These are phyloP conservation scores for Hylaeus volcanicus DNA, from an alignment of 1,140 invertebrate genomes.

Conservation along the genomic window DNA sequence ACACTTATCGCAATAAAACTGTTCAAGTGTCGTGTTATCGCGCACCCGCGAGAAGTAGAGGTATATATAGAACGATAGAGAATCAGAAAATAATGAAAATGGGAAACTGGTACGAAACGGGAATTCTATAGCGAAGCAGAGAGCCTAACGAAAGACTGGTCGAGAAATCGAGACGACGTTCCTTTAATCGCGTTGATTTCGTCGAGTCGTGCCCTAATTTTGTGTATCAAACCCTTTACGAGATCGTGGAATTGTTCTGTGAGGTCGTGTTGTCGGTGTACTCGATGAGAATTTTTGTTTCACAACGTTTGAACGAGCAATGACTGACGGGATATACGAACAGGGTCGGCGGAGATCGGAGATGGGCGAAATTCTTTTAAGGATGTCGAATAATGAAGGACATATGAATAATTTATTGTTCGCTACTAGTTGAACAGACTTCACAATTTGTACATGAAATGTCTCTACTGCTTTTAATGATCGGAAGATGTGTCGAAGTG, in stretches of 20 bases:
- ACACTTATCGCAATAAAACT: conserved; percentile 47
- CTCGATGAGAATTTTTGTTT: neutral
- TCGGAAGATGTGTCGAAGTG: too few relatives aligned
- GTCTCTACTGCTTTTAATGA: too few relatives aligned
- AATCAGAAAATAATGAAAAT: neutral
- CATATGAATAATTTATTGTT: too few relatives aligned
- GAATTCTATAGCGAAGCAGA: conserved; percentile 44
- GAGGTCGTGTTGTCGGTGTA: neutral
- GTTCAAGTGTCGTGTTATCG: conserved; percentile 29
- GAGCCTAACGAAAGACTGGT: conserved; percentile 58
- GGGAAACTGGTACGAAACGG: neutral
- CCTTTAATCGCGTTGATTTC: conserved; percentile 57
- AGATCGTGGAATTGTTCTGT: neutral
- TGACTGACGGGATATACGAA: neutral
- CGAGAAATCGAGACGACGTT: conserved; percentile 54
- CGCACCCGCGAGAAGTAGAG: neutral
- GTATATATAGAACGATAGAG: neutral
- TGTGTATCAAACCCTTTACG: conserved; percentile 4
- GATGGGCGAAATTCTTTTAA: too few relatives aligned
- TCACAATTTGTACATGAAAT: too few relatives aligned
- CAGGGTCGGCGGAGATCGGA: neutral
- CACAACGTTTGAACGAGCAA: neutral
- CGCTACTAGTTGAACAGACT: too few relatives aligned
- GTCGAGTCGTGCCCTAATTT: conserved; percentile 37
- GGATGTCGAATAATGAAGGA: too few relatives aligned